Evolutionary conservation across 2,113 vertebrate species (phyloP).

Genomic region (Cheilinus undulatus): DNA sequence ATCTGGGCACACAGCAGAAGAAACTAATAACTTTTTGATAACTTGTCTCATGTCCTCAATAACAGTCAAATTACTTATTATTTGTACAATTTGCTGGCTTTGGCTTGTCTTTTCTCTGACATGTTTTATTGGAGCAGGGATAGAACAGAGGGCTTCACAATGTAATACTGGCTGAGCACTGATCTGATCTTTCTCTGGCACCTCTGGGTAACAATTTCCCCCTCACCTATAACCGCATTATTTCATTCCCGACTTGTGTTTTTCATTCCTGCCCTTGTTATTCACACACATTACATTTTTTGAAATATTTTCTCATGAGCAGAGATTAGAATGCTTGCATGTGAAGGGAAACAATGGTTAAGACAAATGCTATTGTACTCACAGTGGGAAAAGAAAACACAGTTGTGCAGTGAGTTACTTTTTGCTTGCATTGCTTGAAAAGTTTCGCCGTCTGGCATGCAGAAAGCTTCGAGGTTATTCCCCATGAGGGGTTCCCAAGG

Average conservation of each 20-base stretch:
- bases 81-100: slow-evolving; percentile 2
- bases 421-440: slow-evolving; percentile 4
- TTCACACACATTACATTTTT: slow-evolving; percentile 37
- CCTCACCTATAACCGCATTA: neutral
- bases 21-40: slow-evolving; percentile 36
- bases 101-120: neutral
- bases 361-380: slow-evolving; percentile 7
- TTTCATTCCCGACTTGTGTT: slow-evolving; percentile 24
- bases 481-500: slow-evolving; percentile 3
- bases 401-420: neutral
- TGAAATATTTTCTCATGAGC: slow-evolving; percentile 27
- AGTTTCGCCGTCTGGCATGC: slow-evolving; percentile 14
- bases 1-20: slow-evolving; percentile 19
- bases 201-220: slow-evolving; percentile 20
- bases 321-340: neutral
- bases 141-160: slow-evolving; percentile 17
- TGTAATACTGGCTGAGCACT: slow-evolving; percentile 41
- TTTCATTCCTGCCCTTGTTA: slow-evolving; percentile 16
- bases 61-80: slow-evolving; percentile 42
- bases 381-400: neutral
- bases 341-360: neutral
- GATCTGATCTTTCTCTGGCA: slow-evolving; percentile 37
- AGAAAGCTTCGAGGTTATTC: slow-evolving; percentile 19
- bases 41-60: slow-evolving; percentile 27
- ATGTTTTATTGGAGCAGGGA: slow-evolving; percentile 8